phyloP scores from a whole-genome alignment of 2,888 invertebrate genomes.

The Ectemnius cavifrons region DNA sequence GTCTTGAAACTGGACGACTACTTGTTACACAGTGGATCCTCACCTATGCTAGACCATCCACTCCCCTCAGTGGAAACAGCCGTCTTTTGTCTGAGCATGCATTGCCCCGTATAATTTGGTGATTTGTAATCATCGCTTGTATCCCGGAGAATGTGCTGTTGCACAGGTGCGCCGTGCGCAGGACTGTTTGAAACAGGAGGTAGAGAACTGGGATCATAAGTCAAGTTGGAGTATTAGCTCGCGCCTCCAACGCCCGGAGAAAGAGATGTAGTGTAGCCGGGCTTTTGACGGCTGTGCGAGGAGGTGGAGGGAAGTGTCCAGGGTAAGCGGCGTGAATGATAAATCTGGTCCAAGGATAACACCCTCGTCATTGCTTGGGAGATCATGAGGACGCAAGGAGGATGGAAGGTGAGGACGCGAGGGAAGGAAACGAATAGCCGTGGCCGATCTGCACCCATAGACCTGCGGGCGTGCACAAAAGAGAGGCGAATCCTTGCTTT shows the following conservation, averaged over 20 bases:
- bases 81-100: conserved; percentile 15
- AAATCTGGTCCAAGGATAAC: conserved; percentile 65
- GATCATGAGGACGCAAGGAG: conserved; percentile 59
- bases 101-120: conserved; percentile 46
- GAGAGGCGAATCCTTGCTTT: conserved; percentile 63
- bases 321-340: conserved; percentile 52
- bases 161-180: conserved; percentile 43
- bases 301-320: no score
- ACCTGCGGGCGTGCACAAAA: conserved; percentile 57
- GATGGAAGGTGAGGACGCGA: conserved; percentile 14
- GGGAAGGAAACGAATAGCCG: conserved; percentile 58
- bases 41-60: conserved; percentile 29
- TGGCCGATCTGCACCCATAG: conserved; percentile 55
- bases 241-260: no score
- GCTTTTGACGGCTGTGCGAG: no score
- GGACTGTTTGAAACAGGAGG: no score
- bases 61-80: conserved; percentile 35
- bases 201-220: no score
- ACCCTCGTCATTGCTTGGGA: conserved; percentile 63
- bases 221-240: no score
- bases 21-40: conserved; percentile 47
- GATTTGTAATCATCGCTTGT: conserved; percentile 52
- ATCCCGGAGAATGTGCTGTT: conserved; percentile 38
- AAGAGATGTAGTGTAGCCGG: no score
- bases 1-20: conserved; percentile 40